Evolutionary conservation across 2,113 vertebrate species (phyloP), one percentile per base, ranked within the genome.

Genomic region (Aegypius monachus): DNA sequence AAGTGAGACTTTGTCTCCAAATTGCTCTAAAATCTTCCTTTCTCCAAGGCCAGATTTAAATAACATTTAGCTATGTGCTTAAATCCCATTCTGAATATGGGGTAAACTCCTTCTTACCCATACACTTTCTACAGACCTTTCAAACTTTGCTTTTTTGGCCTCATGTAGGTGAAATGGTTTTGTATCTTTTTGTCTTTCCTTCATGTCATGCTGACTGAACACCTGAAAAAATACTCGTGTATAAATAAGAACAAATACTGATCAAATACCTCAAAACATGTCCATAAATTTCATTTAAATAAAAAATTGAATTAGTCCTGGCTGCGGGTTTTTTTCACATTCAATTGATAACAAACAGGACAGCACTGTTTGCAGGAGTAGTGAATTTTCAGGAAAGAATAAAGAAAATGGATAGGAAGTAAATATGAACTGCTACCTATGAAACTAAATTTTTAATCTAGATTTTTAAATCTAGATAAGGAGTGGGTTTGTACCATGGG

Each of bases 271-370:
- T 97, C 93, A 91, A 82, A 93, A 70, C 4, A 10, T 86, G 81
- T 91, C 93, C 79, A 59, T 86, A 63, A 53, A 83, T 94, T 95
- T 96, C 84, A 52, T 91, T 81, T 66, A 71, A 97, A 97, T 97
- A 96, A 96, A 97, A 75, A 50, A 27, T 11, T 13, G 5, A 48
- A 56, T 62, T 70, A 72, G 85, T 73, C 40, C 42, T 77, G 48
- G 5, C 62, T 82, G 29, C 31, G 9, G 3, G 5, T 29, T 85
- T 58, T 74, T 70, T 70, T 74, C 48, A 58, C 29, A 78, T 87
- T 77, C 70, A 73, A 0, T 59, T 71, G 62, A 16, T 62, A 85
- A 80, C 5, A 20, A 82, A 79, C 3, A 22, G 52, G 63, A 67
- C 6, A 68, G 23, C 10, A 40, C 27, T 86, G 13, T 52, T 90